A percentile compares a stretch with the other conserved stretches of the same genome.
phyloP scores from a whole-genome alignment of 2,797 vertebrate genomes.

The Acanthornis magna region DNA sequence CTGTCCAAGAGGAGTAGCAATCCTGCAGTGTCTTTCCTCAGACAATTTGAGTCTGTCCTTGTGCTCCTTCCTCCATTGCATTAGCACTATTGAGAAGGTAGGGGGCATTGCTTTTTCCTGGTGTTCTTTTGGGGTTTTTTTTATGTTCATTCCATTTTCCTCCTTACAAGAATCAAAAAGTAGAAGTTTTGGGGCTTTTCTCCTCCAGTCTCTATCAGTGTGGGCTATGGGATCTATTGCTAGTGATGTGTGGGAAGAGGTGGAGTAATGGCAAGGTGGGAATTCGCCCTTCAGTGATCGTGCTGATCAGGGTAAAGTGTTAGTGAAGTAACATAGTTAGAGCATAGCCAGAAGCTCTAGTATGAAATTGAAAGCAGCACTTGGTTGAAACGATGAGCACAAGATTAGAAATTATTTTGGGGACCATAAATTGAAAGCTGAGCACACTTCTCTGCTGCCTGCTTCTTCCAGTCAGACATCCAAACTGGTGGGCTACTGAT shows the following conservation, averaged over 20 bases:
- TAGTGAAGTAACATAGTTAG: not conserved
- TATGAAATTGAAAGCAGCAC: not conserved
- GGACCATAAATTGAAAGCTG: not conserved
- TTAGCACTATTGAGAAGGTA: not conserved
- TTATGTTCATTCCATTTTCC: not conserved
- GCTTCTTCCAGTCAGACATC: not conserved
- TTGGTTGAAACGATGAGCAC: not conserved
- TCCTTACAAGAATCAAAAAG: not conserved
- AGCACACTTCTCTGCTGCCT: not conserved
- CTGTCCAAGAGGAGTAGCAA: not conserved
- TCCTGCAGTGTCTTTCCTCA: not conserved
- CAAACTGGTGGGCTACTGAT: not conserved
- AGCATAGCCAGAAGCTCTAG: not conserved
- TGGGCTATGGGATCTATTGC: not conserved
- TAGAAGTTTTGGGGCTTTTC: not conserved
- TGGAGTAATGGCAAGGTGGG: not conserved
- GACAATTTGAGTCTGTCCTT: not conserved
- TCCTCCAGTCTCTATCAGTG: not conserved
- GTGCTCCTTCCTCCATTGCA: not conserved
- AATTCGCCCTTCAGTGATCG: not conserved
- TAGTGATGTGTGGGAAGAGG: not conserved
- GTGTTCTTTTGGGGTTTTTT: not conserved
- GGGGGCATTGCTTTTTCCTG: not conserved
- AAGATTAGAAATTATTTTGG: not conserved
- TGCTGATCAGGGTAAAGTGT: not conserved